Percentiles rank a stretch among this genome's conserved stretches.
Evolutionary conservation across 2,888 invertebrate species (phyloP).

Genomic region (Lycophotia porphyrea): DNA sequence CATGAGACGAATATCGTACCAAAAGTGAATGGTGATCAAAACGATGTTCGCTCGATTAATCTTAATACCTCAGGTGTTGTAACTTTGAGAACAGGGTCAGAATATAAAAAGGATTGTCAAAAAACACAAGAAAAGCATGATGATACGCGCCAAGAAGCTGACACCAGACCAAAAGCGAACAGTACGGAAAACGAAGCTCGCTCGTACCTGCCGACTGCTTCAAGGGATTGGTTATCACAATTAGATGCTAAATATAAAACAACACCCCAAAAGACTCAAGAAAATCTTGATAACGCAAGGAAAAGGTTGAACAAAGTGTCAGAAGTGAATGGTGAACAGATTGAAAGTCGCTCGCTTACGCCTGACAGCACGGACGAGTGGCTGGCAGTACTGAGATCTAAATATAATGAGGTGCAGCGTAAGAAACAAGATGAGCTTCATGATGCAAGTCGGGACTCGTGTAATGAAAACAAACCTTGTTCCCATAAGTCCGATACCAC

Average conservation of each 20-base stretch:
- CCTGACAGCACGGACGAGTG: slow-evolving; percentile 7
- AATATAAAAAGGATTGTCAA: neutral
- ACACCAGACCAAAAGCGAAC: neutral
- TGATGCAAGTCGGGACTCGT: slow-evolving; percentile 83
- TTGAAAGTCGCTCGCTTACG: neutral
- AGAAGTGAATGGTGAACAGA: neutral
- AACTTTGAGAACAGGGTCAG: slow-evolving; percentile 2
- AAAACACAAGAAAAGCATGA: slow-evolving; percentile 1
- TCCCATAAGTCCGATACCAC: slow-evolving; percentile 74
- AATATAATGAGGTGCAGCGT: slow-evolving; percentile 59
- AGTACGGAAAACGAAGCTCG: slow-evolving; percentile 1
- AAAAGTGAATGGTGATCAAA: neutral
- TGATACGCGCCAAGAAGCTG: neutral
- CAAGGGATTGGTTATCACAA: slow-evolving; percentile 89
- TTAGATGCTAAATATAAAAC: slow-evolving; percentile 86
- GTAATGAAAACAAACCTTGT: slow-evolving; percentile 81
- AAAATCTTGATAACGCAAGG: slow-evolving; percentile 5
- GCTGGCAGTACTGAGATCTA: neutral
- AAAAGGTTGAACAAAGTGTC: slow-evolving; percentile 6
- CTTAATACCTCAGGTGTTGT: neutral
- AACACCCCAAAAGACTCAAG: slow-evolving; percentile 57
- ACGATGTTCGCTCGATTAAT: slow-evolving; percentile 3
- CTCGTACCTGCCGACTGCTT: slow-evolving; percentile 54
- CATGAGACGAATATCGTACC: slow-evolving; percentile 1
- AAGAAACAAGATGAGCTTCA: slow-evolving; percentile 83